These are phyloP conservation scores for Buathra laborator DNA, from an alignment of 2,888 invertebrate genomes.

Conservation along the genomic window DNA sequence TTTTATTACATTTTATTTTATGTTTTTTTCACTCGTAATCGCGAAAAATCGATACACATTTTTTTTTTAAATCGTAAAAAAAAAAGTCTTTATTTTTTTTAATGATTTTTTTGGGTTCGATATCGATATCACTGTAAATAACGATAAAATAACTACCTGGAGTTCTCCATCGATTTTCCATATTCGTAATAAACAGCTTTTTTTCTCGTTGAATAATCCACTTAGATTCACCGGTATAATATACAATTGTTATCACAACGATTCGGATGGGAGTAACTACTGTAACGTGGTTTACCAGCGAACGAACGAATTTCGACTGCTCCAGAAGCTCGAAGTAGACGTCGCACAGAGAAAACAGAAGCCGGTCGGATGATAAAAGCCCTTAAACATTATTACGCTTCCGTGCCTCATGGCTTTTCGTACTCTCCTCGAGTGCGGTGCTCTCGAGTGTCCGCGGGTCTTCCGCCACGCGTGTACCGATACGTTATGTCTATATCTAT, in stretches of 20 bases:
- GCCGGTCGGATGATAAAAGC: slow-evolving; percentile 56
- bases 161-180: slow-evolving; percentile 70
- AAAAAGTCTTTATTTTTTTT: no score
- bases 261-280: neutral
- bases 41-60: no score
- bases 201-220: neutral
- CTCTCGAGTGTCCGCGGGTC: slow-evolving; percentile 58
- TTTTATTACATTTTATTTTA: no score
- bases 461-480: slow-evolving; percentile 38
- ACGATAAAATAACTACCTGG: slow-evolving; percentile 54
- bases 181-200: slow-evolving; percentile 19
- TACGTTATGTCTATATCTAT: slow-evolving; percentile 34
- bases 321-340: slow-evolving; percentile 5
- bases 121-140: neutral
- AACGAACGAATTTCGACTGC: slow-evolving; percentile 62
- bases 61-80: no score
- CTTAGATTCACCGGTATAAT: slow-evolving; percentile 7
- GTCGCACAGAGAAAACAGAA: slow-evolving; percentile 48
- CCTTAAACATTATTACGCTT: slow-evolving; percentile 59
- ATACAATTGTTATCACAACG: neutral
- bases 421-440: slow-evolving; percentile 40
- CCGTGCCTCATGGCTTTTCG: slow-evolving; percentile 41
- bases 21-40: no score
- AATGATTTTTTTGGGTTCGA: no score
- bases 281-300: slow-evolving; percentile 49